A percentile compares a stretch with the other conserved stretches of the same genome.
phyloP scores from a whole-genome alignment of 1,140 invertebrate genomes.

The Bradysia coprophila region DNA sequence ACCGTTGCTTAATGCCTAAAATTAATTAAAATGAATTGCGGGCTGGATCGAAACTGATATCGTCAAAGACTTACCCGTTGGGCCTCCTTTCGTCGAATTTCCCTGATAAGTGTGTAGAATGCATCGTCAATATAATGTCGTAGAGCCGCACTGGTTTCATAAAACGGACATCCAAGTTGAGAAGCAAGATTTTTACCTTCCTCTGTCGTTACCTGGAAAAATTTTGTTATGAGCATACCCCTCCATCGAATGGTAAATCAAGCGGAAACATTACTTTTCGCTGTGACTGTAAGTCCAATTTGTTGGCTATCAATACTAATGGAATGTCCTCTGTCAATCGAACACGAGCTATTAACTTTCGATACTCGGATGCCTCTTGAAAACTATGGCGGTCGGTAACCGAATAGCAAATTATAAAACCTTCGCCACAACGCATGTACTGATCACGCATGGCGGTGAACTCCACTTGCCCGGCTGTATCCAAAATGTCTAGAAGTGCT shows the following conservation, averaged over 20 bases:
- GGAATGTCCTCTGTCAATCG: slow-evolving; percentile 95
- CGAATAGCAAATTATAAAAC: slow-evolving; percentile 80
- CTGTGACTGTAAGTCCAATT: slow-evolving; percentile 81
- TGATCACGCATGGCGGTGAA: slow-evolving; percentile 94
- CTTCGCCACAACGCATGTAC: slow-evolving; percentile 95
- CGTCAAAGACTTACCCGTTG: slow-evolving; percentile 26
- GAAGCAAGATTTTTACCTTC: slow-evolving; percentile 81
- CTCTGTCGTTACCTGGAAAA: slow-evolving; percentile 38
- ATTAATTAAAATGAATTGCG: slow-evolving; percentile 2
- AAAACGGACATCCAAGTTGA: slow-evolving; percentile 92
- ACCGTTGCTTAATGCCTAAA: slow-evolving; percentile 14
- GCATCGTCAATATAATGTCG: slow-evolving; percentile 96
- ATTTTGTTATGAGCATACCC: too few relatives aligned
- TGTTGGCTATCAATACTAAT: slow-evolving; percentile 95
- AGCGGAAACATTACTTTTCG: too few relatives aligned
- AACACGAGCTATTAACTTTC: slow-evolving; percentile 90
- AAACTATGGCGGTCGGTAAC: slow-evolving; percentile 67
- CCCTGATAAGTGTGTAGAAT: slow-evolving; percentile 93
- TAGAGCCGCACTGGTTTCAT: slow-evolving; percentile 97
- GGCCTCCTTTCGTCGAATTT: slow-evolving; percentile 68
- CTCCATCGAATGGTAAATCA: too few relatives aligned
- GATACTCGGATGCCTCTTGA: slow-evolving; percentile 69
- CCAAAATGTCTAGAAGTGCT: slow-evolving; percentile 92
- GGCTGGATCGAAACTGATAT: too few relatives aligned
- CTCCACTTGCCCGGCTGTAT: slow-evolving; percentile 88